Base-by-base conservation (phyloP, 2,113 vertebrate species). In the Anser brachyrhynchus region DNA sequence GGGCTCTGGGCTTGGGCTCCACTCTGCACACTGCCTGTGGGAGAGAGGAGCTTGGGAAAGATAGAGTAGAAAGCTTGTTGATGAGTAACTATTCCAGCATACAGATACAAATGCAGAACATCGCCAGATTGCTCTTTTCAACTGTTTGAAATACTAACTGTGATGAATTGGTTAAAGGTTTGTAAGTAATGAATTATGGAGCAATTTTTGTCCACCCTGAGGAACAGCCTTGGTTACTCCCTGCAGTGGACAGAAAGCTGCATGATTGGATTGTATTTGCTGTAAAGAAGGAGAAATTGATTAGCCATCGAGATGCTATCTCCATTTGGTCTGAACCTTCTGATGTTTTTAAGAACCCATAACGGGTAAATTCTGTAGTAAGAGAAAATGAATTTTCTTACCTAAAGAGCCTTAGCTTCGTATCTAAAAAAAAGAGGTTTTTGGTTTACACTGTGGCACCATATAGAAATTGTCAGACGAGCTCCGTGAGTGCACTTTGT, bases 401-500 rank as follows among this genome's bases (percentile, higher is more conserved):
- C 76, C 78, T 35, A 25, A 61, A 78, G 39, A 74, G 66, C 51
- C 13, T 69, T 69, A 84, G 83, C 59, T 51, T 72, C 10, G 10
- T 61, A 3, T 20, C 77, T 79, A 23, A 46, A 46, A 44, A 13
- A 13, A 43, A 49, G 83, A 86, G 73, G 43, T 17, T 22, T 85
- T 85, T 18, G 57, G 71, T 41, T 44, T 64, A 10, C 5, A 41
- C 22, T 3, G 59, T 5, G 28, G 69, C 80, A 57, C 26, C 12
- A 1, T 33, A 11, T 26, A 75, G 11, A 18, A 61, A 70, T 54
- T 87, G 95, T 84, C 86, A 28, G 76, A 33, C 39, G 92, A 94
- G 92, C 93, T 93, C 90, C 19, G 28, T 89, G 90, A 54, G 92
- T 87, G 89, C 95, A 16, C 55, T 78, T 61, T 55, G 75, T 84